These are phyloP conservation scores for Motacilla alba DNA, from an alignment of 2,113 vertebrate genomes.

Conservation along the genomic window DNA sequence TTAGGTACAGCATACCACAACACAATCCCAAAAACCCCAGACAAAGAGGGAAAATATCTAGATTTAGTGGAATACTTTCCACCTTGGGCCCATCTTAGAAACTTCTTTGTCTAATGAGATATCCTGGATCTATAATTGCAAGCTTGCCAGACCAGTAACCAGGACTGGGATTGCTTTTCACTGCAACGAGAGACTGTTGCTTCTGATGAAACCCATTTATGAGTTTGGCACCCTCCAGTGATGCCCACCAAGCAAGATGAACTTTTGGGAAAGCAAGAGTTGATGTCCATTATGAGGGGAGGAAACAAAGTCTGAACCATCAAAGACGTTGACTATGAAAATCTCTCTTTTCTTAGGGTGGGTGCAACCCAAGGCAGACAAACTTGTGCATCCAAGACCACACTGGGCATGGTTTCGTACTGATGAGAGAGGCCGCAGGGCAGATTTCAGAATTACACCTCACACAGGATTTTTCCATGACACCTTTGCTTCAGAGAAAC, in stretches of 20 bases:
- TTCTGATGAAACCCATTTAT: background rate
- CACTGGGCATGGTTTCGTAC: accelerated
- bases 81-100: background rate
- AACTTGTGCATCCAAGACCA: background rate
- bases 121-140: background rate
- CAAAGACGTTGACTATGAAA: background rate
- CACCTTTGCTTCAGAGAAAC: background rate
- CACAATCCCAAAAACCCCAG: background rate
- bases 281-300: background rate
- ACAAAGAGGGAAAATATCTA: background rate
- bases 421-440: background rate
- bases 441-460: background rate
- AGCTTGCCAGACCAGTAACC: accelerated
- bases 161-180: background rate
- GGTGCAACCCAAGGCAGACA: background rate
- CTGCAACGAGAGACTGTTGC: background rate
- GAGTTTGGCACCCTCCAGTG: accelerated
- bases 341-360: background rate
- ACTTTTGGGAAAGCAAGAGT: background rate
- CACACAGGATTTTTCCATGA: background rate
- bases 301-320: background rate
- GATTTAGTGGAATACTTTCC: background rate
- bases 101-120: background rate
- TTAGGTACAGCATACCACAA: background rate
- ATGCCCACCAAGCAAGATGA: background rate